These are phyloP conservation scores for Biston stratarius DNA, from an alignment of 2,888 invertebrate species.

Conservation along the genomic window DNA sequence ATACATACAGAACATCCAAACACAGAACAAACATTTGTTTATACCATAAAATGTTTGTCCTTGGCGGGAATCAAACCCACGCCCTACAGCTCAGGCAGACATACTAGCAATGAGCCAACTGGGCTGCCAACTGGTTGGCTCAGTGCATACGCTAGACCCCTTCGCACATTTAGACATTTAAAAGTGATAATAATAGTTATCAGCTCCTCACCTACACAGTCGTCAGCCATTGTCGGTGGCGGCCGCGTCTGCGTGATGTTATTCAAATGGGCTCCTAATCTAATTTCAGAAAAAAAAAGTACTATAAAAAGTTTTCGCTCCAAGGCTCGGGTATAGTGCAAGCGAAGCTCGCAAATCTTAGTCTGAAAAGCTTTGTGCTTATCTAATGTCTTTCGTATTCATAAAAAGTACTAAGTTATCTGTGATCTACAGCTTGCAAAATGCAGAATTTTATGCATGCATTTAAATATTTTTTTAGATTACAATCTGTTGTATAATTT, in stretches of 20 bases:
- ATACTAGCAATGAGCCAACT: too few species aligned
- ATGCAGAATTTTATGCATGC: not conserved
- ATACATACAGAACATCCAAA: too few species aligned
- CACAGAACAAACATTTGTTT: too few species aligned
- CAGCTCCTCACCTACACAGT: conserved; percentile 24
- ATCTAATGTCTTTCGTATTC: not conserved
- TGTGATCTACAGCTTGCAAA: not conserved
- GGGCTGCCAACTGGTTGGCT: too few species aligned
- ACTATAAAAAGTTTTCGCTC: conserved; percentile 38
- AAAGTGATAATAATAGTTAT: not conserved
- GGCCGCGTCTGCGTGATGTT: conserved; percentile 50
- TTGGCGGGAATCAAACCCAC: too few species aligned
- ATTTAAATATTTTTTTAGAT: not conserved
- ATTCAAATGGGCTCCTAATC: conserved; percentile 58
- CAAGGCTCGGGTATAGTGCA: conserved; percentile 2
- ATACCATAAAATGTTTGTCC: too few species aligned
- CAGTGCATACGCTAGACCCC: not conserved
- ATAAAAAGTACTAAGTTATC: not conserved
- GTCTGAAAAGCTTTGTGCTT: not conserved
- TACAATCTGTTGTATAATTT: too few species aligned
- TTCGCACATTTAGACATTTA: not conserved
- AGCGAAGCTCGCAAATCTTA: conserved; percentile 4
- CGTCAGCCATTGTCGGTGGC: conserved; percentile 26
- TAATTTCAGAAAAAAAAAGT: conserved; percentile 49
- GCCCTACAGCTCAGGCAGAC: too few species aligned